phyloP scores from a whole-genome alignment of 35 echinoderm and acorn worm genomes.

The Heliocidaris tuberculata region DNA sequence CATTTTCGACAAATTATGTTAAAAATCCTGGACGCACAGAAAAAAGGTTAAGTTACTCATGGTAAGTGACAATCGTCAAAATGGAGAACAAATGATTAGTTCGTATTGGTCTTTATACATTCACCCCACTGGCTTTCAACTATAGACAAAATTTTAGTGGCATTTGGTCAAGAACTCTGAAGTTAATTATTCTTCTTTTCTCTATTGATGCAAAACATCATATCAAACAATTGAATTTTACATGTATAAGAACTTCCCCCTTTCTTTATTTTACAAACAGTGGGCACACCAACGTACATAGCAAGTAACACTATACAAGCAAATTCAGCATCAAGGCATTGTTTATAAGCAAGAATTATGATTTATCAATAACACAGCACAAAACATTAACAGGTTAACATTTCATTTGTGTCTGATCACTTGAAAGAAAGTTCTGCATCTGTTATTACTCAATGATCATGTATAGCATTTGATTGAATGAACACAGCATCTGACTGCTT shows the following conservation, averaged over 20 bases:
- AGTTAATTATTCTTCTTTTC: not conserved
- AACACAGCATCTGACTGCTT: not conserved
- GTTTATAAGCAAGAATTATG: not conserved
- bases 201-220: not conserved
- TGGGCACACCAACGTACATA: not conserved
- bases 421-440: not conserved
- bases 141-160: no score
- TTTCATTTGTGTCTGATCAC: not conserved
- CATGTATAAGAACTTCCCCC: not conserved
- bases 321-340: not conserved
- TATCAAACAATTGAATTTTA: not conserved
- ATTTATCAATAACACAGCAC: not conserved
- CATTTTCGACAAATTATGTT: no score
- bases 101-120: no score
- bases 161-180: no score
- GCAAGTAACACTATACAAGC: not conserved
- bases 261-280: not conserved
- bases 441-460: not conserved
- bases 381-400: not conserved
- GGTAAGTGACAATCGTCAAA: no score
- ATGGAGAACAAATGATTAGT: no score
- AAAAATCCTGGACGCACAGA: no score
- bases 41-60: no score
- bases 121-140: no score
- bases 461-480: not conserved